Evolutionary conservation across 2,113 vertebrate genomes (phyloP).

Genomic region (Emydura subglobosa): DNA sequence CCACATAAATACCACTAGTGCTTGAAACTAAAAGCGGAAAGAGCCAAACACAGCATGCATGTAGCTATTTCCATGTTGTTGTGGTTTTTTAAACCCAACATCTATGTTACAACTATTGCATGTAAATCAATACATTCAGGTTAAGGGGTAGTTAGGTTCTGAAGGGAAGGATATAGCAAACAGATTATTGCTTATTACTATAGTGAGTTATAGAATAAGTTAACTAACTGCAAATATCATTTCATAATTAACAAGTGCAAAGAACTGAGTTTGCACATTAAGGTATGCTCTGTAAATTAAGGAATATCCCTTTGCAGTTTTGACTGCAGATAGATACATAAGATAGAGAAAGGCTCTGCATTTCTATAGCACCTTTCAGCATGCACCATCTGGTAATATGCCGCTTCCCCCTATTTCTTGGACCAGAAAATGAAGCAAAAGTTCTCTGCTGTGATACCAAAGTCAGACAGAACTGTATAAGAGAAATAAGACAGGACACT

Average conservation of each 20-base stretch:
- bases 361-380: neutral
- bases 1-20: neutral
- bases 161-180: neutral
- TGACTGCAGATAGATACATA: neutral
- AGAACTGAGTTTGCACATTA: neutral
- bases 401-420: neutral
- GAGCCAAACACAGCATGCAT: neutral
- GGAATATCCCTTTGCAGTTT: neutral
- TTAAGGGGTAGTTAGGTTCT: neutral
- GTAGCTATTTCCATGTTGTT: neutral
- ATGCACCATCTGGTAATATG: neutral
- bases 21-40: neutral
- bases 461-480: neutral
- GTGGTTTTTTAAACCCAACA: neutral
- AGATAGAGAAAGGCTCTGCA: neutral
- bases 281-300: neutral
- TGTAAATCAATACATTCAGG: too few species aligned
- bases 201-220: slow-evolving; percentile 2
- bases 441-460: neutral
- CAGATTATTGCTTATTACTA: neutral
- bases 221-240: slow-evolving; percentile 47
- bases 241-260: slow-evolving; percentile 10
- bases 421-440: neutral
- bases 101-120: neutral
- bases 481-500: neutral